A percentile compares a stretch with the other conserved stretches of the same genome.
Conservation (phyloP, 2,888 invertebrate species). For the Gymnosoma rotundatum region DNA sequence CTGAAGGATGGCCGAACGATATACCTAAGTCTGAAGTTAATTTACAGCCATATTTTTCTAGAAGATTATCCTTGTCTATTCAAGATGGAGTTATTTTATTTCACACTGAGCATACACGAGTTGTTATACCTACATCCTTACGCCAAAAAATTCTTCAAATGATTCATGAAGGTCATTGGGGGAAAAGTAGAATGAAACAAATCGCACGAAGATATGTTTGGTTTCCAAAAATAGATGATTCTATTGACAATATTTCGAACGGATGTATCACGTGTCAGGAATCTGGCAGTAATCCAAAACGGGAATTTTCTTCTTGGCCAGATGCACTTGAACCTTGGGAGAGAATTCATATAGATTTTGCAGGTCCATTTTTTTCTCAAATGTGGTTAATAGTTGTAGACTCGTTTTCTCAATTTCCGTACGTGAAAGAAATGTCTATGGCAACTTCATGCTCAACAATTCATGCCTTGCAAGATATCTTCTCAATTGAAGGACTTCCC, state of each 20-base stretch:
- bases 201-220: too few relatives aligned
- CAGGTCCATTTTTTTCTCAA: slow-evolving; percentile 28
- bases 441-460: slow-evolving; percentile 24
- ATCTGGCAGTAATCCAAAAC: not conserved
- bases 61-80: slow-evolving; percentile 42
- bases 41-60: not conserved
- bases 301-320: not conserved
- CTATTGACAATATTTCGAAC: too few relatives aligned
- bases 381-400: slow-evolving; percentile 52
- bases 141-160: slow-evolving; percentile 36
- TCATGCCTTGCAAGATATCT: slow-evolving; percentile 11
- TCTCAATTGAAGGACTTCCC: slow-evolving; percentile 1
- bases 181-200: slow-evolving; percentile 32
- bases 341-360: slow-evolving; percentile 33
- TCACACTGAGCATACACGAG: slow-evolving; percentile 54
- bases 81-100: slow-evolving; percentile 51
- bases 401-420: slow-evolving; percentile 38
- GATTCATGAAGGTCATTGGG: slow-evolving; percentile 67
- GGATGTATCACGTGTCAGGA: not conserved
- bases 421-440: slow-evolving; percentile 16
- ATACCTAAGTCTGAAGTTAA: slow-evolving; percentile 18
- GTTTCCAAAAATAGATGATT: too few relatives aligned
- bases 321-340: slow-evolving; percentile 7
- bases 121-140: slow-evolving; percentile 46
- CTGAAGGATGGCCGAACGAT: too few relatives aligned